phyloP scores from a whole-genome alignment of 2,797 vertebrate species.

The Neostethus bicornis region DNA sequence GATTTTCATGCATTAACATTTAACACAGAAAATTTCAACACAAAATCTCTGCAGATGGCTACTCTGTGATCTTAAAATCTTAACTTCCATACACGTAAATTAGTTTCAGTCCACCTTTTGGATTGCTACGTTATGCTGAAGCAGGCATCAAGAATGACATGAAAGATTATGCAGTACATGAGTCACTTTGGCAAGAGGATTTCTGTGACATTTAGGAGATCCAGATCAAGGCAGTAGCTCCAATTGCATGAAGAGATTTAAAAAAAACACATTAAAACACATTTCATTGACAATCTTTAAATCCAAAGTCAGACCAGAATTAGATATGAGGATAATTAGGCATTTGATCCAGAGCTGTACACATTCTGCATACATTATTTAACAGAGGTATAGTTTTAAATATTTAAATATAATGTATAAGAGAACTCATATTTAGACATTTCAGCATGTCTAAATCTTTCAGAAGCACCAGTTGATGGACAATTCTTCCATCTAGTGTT shows the following conservation, averaged over 20 bases:
- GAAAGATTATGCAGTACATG: neutral
- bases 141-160: neutral
- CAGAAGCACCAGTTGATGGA: neutral
- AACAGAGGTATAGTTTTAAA: too few species aligned
- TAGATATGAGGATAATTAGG: too few species aligned
- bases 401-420: too few species aligned
- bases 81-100: neutral
- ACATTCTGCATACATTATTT: too few species aligned
- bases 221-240: too few species aligned
- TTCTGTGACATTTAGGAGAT: neutral
- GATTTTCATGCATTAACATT: neutral
- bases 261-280: too few species aligned
- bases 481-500: neutral
- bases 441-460: neutral
- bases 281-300: too few species aligned
- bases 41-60: neutral
- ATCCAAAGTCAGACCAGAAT: too few species aligned
- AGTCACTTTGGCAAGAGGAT: neutral
- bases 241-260: neutral
- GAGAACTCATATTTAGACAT: too few species aligned
- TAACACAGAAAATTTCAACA: neutral
- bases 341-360: too few species aligned
- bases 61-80: conserved; percentile 4
- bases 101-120: neutral
- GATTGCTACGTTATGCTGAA: too few species aligned